Conservation (phyloP, 2,888 invertebrate species). For the Cancer borealis region DNA sequence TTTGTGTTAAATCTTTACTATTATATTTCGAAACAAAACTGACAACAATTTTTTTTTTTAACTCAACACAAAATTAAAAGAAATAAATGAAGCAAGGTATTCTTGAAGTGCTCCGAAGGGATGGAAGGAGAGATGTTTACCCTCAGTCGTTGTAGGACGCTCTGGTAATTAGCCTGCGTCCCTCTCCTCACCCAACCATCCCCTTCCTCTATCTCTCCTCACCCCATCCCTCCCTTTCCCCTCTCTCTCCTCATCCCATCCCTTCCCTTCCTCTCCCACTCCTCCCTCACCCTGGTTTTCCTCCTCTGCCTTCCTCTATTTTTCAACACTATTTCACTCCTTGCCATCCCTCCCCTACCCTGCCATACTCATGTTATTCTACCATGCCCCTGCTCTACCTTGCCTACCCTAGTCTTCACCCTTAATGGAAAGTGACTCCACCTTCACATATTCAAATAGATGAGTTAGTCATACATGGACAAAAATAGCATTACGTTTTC, state of each 20-base stretch:
- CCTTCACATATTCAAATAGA: neutral
- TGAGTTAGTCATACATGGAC: too few relatives aligned
- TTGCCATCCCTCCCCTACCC: neutral
- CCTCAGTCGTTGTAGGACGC: neutral
- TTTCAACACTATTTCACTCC: neutral
- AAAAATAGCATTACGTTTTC: too few relatives aligned
- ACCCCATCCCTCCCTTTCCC: neutral
- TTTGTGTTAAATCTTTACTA: neutral
- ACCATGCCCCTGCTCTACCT: neutral
- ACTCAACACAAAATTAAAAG: neutral
- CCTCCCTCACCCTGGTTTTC: neutral
- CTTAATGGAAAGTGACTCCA: neutral
- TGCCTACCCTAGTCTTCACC: neutral
- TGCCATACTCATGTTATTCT: neutral
- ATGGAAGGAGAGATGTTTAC: neutral
- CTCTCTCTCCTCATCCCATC: neutral
- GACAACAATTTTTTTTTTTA: neutral
- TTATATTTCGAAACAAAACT: neutral
- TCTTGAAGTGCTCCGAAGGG: neutral
- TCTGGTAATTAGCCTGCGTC: neutral
- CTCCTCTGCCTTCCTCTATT: neutral
- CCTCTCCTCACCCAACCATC: neutral
- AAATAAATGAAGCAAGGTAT: neutral
- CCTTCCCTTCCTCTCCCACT: neutral
- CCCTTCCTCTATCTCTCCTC: neutral